Conservation (phyloP, 2,113 vertebrate species). For the Mustela lutreola region DNA sequence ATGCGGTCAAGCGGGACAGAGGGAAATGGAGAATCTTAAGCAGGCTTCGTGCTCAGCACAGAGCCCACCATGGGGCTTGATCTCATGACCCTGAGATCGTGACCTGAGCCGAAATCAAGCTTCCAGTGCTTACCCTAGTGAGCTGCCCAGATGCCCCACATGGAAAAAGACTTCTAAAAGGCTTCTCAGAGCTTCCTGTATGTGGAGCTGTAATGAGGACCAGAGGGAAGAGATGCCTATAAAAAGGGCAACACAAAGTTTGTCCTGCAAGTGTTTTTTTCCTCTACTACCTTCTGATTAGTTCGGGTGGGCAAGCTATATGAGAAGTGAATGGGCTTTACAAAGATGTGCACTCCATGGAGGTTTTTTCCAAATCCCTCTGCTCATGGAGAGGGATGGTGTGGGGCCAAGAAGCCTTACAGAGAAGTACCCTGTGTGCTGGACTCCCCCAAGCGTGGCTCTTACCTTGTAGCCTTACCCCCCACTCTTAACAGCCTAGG, state of each 20-base stretch:
- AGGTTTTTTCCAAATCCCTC: background rate
- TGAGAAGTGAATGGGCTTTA: background rate
- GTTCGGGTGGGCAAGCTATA: too few species aligned
- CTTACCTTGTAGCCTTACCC: background rate
- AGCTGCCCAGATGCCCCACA: background rate
- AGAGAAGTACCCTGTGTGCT: background rate
- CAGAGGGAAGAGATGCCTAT: background rate
- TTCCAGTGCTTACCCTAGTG: background rate
- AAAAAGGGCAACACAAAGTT: background rate
- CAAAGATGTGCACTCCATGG: too few species aligned
- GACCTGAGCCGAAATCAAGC: background rate
- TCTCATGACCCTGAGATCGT: background rate
- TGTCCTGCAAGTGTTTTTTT: background rate
- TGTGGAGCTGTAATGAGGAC: background rate
- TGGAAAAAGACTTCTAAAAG: background rate
- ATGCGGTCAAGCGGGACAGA: accelerated
- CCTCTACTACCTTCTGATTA: background rate
- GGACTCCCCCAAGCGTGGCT: background rate
- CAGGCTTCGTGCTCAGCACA: background rate
- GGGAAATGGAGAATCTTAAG: background rate
- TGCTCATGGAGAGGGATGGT: accelerated
- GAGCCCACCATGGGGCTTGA: background rate
- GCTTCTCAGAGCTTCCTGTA: background rate
- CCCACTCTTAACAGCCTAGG: background rate
- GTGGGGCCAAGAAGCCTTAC: background rate